phyloP scores from a whole-genome alignment of 2,113 vertebrate genomes.

The Ciconia boyciana region DNA sequence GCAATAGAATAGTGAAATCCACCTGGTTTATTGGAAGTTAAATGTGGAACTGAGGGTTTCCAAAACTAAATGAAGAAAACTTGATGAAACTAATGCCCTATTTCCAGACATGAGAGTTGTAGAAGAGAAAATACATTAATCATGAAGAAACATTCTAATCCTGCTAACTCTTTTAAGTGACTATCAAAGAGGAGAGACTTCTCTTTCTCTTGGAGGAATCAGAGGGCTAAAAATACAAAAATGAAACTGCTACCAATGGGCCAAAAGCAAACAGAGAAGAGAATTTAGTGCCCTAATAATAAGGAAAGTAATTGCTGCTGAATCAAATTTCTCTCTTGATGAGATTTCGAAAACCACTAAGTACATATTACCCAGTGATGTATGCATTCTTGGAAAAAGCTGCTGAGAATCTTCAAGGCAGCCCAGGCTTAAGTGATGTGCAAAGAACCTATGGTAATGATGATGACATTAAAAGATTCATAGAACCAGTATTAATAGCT shows the following conservation, averaged over 20 bases:
- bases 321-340: constrained; percentile 27
- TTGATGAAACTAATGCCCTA: background rate
- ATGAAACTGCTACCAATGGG: background rate
- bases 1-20: background rate
- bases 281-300: constrained; percentile 2
- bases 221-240: constrained; percentile 4
- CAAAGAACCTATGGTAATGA: constrained; percentile 32
- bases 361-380: constrained; percentile 12
- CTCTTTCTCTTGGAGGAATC: background rate
- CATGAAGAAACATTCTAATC: background rate
- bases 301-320: background rate
- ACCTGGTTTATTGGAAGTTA: background rate
- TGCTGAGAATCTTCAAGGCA: constrained; percentile 48
- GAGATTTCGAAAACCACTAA: constrained; percentile 42
- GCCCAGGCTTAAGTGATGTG: constrained; percentile 26
- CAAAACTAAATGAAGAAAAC: background rate
- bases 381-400: constrained; percentile 40
- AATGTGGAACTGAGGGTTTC: background rate
- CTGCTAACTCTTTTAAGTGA: background rate
- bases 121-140: background rate
- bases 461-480: constrained; percentile 36
- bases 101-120: background rate
- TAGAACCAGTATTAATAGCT: constrained; percentile 43
- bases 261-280: constrained; percentile 28
- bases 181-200: background rate